A percentile compares a stretch with the other conserved stretches of the same genome.
phyloP scores from a whole-genome alignment of 1,140 invertebrate genomes.

The Hyles vespertilio region DNA sequence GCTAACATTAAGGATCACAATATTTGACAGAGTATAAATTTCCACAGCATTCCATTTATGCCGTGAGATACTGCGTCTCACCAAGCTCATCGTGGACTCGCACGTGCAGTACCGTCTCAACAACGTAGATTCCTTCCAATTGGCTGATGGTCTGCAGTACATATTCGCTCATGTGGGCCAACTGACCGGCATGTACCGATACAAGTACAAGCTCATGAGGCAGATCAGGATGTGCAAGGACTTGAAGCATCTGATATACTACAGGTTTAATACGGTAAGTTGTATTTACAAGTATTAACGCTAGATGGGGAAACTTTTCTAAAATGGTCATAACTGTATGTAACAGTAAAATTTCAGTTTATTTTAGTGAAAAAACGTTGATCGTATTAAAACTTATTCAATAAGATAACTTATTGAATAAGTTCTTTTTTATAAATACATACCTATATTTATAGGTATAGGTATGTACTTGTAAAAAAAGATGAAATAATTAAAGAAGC shows the following conservation, averaged over 20 bases:
- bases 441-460: too few species aligned
- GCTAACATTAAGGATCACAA: too few species aligned
- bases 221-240: slow-evolving; percentile 99
- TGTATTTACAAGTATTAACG: neutral
- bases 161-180: slow-evolving; percentile 99
- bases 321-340: too few species aligned
- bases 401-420: too few species aligned
- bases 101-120: slow-evolving; percentile 99
- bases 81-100: slow-evolving; percentile 98
- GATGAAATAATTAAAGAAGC: too few species aligned
- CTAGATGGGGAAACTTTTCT: neutral
- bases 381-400: too few species aligned
- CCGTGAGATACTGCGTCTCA: slow-evolving; percentile 97
- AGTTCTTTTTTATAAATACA: too few species aligned
- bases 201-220: slow-evolving; percentile 99
- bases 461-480: too few species aligned
- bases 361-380: too few species aligned
- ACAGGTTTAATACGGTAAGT: slow-evolving; percentile 98
- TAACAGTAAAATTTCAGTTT: too few species aligned
- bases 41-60: slow-evolving; percentile 97
- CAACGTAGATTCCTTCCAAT: slow-evolving; percentile 99
- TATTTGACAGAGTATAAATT: too few species aligned
- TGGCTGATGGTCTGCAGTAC: slow-evolving; percentile 99
- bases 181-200: slow-evolving; percentile 99
- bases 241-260: slow-evolving; percentile 99